phyloP scores from a whole-genome alignment of 2,113 vertebrate species.

The Lagopus muta region DNA sequence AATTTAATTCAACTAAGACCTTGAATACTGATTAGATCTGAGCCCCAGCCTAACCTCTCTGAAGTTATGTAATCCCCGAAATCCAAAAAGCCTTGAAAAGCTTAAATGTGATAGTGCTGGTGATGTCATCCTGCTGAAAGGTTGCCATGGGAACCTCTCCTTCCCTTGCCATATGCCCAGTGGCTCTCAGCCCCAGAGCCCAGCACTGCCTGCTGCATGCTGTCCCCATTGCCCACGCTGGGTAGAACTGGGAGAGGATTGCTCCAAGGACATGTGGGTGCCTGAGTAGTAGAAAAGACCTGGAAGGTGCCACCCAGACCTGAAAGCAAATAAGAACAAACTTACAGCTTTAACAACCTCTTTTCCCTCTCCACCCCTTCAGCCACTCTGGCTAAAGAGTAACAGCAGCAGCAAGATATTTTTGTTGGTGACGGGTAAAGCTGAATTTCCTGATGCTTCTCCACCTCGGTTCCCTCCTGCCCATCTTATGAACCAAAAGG shows the following conservation, averaged over 20 bases:
- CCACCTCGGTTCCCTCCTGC: accelerated
- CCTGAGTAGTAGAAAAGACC: not conserved
- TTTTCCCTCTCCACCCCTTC: accelerated
- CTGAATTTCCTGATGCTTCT: not conserved
- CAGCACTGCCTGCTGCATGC: not conserved
- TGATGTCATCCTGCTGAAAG: conserved; percentile 63
- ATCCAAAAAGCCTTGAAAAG: conserved; percentile 56
- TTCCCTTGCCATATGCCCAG: not conserved
- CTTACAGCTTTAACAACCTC: not conserved
- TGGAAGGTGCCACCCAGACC: not conserved
- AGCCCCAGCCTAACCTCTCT: conserved; percentile 24
- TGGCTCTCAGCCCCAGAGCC: not conserved
- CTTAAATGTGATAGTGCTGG: conserved; percentile 35
- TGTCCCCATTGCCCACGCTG: not conserved
- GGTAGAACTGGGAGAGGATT: not conserved
- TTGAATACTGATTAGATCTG: conserved; percentile 33
- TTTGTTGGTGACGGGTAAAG: not conserved
- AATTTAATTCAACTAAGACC: conserved; percentile 38
- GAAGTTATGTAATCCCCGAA: conserved; percentile 46
- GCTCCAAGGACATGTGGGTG: accelerated
- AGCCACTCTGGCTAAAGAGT: not conserved
- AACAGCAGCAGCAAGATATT: not conserved
- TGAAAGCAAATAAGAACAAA: not conserved
- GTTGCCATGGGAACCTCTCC: conserved; percentile 62
- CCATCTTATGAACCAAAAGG: not conserved